phyloP scores from a whole-genome alignment of 2,888 invertebrate genomes.

The Teleiodes luculella region DNA sequence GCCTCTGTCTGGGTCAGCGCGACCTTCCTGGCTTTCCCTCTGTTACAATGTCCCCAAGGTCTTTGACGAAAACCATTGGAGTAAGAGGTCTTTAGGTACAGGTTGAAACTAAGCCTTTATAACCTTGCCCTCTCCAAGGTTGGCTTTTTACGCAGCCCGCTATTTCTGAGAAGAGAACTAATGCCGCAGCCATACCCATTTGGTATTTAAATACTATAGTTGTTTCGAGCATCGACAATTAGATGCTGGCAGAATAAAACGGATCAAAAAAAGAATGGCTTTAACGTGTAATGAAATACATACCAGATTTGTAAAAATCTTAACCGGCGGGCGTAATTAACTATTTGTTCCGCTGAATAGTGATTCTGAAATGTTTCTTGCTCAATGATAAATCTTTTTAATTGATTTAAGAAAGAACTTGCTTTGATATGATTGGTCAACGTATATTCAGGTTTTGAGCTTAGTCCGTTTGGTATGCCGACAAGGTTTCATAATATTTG shows the following conservation, averaged over 20 bases:
- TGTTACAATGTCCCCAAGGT: conserved; percentile 6
- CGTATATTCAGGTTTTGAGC: not conserved
- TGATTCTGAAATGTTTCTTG: not conserved
- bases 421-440: too few relatives aligned
- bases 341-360: not conserved
- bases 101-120: too few relatives aligned
- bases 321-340: not conserved
- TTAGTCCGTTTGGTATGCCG: not conserved
- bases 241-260: too few relatives aligned
- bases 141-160: conserved; percentile 24
- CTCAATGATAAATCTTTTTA: too few relatives aligned
- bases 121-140: conserved; percentile 56
- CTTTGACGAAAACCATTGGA: conserved; percentile 26
- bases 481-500: conserved; percentile 2
- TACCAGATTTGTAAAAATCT: not conserved
- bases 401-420: too few relatives aligned
- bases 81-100: conserved; percentile 37
- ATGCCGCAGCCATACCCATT: not conserved
- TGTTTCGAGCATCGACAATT: too few relatives aligned
- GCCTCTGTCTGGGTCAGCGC: conserved; percentile 10
- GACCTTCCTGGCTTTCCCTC: conserved; percentile 14
- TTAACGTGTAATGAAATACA: too few relatives aligned
- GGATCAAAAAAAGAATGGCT: too few relatives aligned
- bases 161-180: conserved; percentile 28
- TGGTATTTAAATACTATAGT: not conserved